These are phyloP conservation scores for Mayetiola destructor DNA, from an alignment of 2,888 invertebrate species.

Conservation along the genomic window DNA sequence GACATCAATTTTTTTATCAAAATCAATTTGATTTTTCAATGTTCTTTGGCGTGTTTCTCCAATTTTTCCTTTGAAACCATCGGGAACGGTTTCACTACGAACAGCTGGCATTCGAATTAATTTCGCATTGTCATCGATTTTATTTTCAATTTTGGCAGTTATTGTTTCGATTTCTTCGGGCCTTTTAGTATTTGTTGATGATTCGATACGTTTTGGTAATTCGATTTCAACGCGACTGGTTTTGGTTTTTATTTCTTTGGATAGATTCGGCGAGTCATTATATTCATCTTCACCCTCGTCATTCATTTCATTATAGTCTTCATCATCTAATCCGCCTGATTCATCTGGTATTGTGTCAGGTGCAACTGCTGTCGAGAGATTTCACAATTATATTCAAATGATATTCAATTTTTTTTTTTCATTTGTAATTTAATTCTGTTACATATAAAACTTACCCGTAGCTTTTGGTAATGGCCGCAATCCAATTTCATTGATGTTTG, in stretches of 20 bases:
- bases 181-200: slow-evolving; percentile 15
- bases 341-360: neutral
- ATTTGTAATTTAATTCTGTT: neutral
- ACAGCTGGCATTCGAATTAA: slow-evolving; percentile 14
- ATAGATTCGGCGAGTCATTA: slow-evolving; percentile 40
- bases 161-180: slow-evolving; percentile 14
- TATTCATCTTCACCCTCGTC: slow-evolving; percentile 36
- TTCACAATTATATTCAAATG: too few species aligned
- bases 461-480: slow-evolving; percentile 14
- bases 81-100: slow-evolving; percentile 29
- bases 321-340: slow-evolving; percentile 17
- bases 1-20: slow-evolving; percentile 24
- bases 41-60: slow-evolving; percentile 32
- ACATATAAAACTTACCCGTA: slow-evolving; percentile 2
- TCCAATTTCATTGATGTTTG: slow-evolving; percentile 16
- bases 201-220: neutral
- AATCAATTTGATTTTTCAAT: slow-evolving; percentile 21
- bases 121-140: slow-evolving; percentile 32
- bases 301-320: slow-evolving; percentile 29
- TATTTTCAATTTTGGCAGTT: slow-evolving; percentile 22
- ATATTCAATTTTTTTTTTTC: neutral
- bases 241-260: slow-evolving; percentile 38
- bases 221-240: slow-evolving; percentile 17
- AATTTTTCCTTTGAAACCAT: slow-evolving; percentile 29
- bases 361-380: too few species aligned